Evolutionary conservation across 2,888 invertebrate genomes (phyloP).

Genomic region (Abrostola tripartita): DNA sequence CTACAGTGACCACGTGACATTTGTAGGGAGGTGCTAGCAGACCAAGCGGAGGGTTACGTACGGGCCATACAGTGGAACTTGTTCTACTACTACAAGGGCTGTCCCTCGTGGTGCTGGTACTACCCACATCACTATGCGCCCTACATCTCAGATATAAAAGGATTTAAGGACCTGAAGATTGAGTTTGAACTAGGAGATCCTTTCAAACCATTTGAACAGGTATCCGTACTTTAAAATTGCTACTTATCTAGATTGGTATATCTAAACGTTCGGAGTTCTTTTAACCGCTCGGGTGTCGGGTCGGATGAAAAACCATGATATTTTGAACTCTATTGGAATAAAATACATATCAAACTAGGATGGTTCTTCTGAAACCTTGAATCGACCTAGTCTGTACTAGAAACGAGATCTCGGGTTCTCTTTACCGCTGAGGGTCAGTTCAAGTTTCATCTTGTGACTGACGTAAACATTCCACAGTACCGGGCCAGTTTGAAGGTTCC

Average conservation of each 20-base stretch:
- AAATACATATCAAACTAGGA: too few relatives aligned
- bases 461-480: too few relatives aligned
- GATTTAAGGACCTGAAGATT: slow-evolving; percentile 93
- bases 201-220: slow-evolving; percentile 97
- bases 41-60: slow-evolving; percentile 96
- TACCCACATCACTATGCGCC: slow-evolving; percentile 99
- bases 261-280: background rate
- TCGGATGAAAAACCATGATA: too few relatives aligned
- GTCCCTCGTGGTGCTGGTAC: slow-evolving; percentile 99
- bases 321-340: too few relatives aligned
- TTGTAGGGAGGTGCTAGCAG: slow-evolving; percentile 91
- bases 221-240: slow-evolving; percentile 56
- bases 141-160: slow-evolving; percentile 96
- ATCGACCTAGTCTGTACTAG: background rate
- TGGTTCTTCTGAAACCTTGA: too few relatives aligned
- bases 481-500: too few relatives aligned
- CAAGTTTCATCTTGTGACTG: too few relatives aligned
- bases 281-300: too few relatives aligned
- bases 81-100: slow-evolving; percentile 98
- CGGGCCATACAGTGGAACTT: slow-evolving; percentile 98
- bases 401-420: background rate
- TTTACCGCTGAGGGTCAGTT: background rate
- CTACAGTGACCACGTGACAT: slow-evolving; percentile 47
- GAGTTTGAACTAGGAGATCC: slow-evolving; percentile 95
- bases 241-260: background rate